These are phyloP conservation scores for Syngnathus rostellatus DNA, from an alignment of 2,797 vertebrate species.

Conservation along the genomic window DNA sequence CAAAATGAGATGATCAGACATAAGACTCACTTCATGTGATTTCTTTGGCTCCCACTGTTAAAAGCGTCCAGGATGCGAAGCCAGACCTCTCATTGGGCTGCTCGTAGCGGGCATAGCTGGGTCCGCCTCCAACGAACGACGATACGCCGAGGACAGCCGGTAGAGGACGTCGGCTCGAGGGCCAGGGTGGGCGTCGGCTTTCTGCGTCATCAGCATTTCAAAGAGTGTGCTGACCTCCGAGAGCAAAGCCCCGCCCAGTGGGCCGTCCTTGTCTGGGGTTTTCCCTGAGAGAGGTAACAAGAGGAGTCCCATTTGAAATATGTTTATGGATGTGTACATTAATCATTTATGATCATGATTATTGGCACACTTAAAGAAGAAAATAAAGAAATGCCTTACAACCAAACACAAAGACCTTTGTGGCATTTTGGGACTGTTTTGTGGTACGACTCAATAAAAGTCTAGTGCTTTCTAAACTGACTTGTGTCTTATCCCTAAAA, in stretches of 20 bases:
- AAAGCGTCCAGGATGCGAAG: not conserved
- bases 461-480: no score
- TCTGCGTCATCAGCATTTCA: constrained; percentile 86
- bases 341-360: not conserved
- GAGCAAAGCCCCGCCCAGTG: constrained; percentile 78
- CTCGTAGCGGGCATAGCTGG: not conserved
- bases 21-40: not conserved
- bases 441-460: no score
- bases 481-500: no score
- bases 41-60: constrained; percentile 23
- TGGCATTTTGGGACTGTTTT: no score
- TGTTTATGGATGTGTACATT: no score
- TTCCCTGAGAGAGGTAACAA: constrained; percentile 51
- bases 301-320: not conserved
- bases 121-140: constrained; percentile 75
- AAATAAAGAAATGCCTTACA: not conserved
- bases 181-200: constrained; percentile 69
- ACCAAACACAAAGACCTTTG: no score
- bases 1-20: not conserved
- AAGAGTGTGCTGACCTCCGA: constrained; percentile 90
- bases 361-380: not conserved
- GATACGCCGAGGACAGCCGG: constrained; percentile 76
- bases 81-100: not conserved
- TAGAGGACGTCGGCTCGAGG: constrained; percentile 73
- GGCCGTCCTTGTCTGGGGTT: constrained; percentile 58